Evolutionary conservation across 2,888 invertebrate genomes (phyloP), one percentile per base, ranked within the genome.

Genomic region (Andrena minutula): DNA sequence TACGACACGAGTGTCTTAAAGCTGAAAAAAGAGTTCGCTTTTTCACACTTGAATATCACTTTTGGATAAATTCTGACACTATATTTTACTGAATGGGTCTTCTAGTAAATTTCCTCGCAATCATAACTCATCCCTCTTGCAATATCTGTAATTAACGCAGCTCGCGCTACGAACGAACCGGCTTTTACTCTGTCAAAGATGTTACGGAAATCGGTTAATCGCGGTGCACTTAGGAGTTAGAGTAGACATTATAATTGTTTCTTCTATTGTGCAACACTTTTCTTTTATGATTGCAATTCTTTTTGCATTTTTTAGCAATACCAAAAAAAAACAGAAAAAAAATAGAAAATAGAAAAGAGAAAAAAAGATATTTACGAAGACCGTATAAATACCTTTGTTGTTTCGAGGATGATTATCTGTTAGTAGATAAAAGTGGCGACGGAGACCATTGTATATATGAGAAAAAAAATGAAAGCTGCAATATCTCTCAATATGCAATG

Each of bases 1-100:
- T 47, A 70, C 61, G 72, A 83, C 61, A 77, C 61, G 69, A 82
- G 68, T 63, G 77, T 81, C 71, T 83, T 74, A 61, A 79, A 76
- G 51, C 56, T 58, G n/a, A 65, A 56, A 28, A 72, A 61, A n/a
- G 10, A 65, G 56, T 76, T 79, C 56, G n/a, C 26, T 72, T 69
- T 81, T 64, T 71, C 61, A 72, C 72, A 72, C 70, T 83, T 70
- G 53, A 32, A 74, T 58, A 78, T 69, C 51, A 79, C 66, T 35
- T 61, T 71, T 78, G 63, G 79, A 76, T 72, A 69, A 76, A 80
- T 79, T 74, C 60, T 61, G 66, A 56, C 70, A 56, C 41, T 77
- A 64, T 70, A 75, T 75, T 83, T 85, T 66, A 77, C 61, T 81
- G 68, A 26, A 70, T 64, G 60, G 77, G 53, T 70, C 72, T 58